These are phyloP conservation scores for Ramphastos sulfuratus DNA, from an alignment of 2,113 vertebrate species.

Conservation along the genomic window DNA sequence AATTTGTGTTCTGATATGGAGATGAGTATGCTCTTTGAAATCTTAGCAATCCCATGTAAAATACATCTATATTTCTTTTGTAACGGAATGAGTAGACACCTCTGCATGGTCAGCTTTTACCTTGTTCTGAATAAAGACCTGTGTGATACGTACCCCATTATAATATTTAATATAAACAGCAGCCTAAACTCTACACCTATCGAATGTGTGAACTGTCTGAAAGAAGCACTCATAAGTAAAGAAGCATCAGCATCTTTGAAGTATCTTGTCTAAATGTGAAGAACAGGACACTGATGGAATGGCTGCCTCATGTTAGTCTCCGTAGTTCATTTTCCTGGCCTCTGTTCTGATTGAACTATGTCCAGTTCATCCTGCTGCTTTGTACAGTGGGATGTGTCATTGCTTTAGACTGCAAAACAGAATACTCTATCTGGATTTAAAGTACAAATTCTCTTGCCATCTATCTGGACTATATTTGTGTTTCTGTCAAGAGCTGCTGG, in stretches of 20 bases:
- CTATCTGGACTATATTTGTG: not conserved
- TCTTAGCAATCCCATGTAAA: not conserved
- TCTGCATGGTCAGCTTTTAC: not conserved
- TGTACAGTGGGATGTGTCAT: not conserved
- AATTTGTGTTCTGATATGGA: not conserved
- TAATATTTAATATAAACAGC: not conserved
- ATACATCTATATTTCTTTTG: not conserved
- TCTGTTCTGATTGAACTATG: not conserved
- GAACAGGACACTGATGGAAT: not conserved
- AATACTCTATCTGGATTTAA: not conserved
- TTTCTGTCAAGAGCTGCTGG: not conserved
- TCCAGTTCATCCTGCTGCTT: not conserved
- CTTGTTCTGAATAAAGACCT: not conserved
- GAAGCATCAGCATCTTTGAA: not conserved
- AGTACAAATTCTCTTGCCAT: not conserved
- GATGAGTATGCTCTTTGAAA: not conserved
- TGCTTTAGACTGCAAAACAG: not conserved
- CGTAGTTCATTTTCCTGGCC: not conserved
- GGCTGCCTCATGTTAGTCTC: not conserved
- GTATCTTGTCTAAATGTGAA: not conserved
- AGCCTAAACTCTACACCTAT: not conserved
- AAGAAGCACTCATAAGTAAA: not conserved
- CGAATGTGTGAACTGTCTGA: not conserved
- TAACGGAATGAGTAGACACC: not conserved
- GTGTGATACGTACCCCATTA: not conserved